Evolutionary conservation across 2,888 invertebrate species (phyloP), one percentile per base, ranked within the genome.

Genomic region (Drymonia ruficornis): DNA sequence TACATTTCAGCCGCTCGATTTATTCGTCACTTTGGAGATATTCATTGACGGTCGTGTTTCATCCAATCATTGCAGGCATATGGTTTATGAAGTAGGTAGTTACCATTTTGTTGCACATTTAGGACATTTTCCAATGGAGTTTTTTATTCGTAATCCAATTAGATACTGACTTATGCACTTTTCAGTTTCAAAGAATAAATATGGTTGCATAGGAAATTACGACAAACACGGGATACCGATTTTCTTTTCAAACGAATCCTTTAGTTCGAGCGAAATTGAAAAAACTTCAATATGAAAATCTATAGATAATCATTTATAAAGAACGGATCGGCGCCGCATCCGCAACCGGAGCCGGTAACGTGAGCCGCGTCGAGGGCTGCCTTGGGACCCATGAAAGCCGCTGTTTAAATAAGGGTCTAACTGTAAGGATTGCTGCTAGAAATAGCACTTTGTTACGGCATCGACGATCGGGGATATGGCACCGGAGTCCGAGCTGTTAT

Each of bases 1-100:
- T 89, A 89, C 86, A 88, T 87, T 89, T 86, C 84, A 84, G 86
- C 87, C 78, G 83, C 60, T 70, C 74, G 83, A 86, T 85, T 81
- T 83, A 84, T 79, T 80, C 80, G 75, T 77, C 74, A 76, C 78
- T 75, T 86, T 85, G 80, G 78, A 81, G 80, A 80, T 80, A 76
- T 80, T 74, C 74, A 81, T 76, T 78, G 78, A 65, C 61, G 65
- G 67, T 67, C 71, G 72, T 73, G 66, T 65, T 72, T 72, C 63
- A 69, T 68, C 59, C 50, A 59, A 58, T 60, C 60, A 61, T 59
- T 59, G 56, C 59, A 54, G 56, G 54, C 51, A 65, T 59, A 65
- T 50, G 48, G 19, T 60, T 64, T 62, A 70, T 67, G 60, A 61
- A 66, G 56, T 53, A 63, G 23, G 1, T 23, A 2, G n/a, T n/a